These are phyloP conservation scores for Oncorhynchus kisutch DNA, from an alignment of 2,113 vertebrate species.

Conservation along the genomic window DNA sequence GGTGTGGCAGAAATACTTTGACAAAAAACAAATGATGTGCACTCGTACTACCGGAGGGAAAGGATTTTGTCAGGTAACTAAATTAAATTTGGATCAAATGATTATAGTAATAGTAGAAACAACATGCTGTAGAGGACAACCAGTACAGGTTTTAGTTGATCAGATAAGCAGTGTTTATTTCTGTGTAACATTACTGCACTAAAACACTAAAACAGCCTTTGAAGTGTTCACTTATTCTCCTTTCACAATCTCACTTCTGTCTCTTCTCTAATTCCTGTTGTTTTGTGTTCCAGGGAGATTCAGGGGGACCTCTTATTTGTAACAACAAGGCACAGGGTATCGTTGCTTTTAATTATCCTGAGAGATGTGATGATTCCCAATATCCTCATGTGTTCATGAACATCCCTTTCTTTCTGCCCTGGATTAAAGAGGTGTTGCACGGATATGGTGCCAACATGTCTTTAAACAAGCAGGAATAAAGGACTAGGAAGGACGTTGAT, in stretches of 20 bases:
- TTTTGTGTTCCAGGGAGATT: not conserved
- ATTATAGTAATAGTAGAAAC: not conserved
- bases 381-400: not conserved
- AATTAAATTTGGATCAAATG: not conserved
- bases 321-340: not conserved
- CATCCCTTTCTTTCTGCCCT: not conserved
- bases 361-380: not conserved
- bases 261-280: not conserved
- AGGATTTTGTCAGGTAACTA: constrained; percentile 55
- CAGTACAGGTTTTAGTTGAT: not conserved
- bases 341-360: not conserved
- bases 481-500: not conserved
- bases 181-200: too few relatives aligned
- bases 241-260: too few relatives aligned
- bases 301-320: not conserved
- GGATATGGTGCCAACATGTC: not conserved
- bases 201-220: too few relatives aligned
- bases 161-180: too few relatives aligned
- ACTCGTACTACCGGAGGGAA: constrained; percentile 36
- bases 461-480: not conserved
- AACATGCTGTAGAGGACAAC: not conserved
- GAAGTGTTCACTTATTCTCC: too few relatives aligned
- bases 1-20: constrained; percentile 21
- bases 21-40: constrained; percentile 49
- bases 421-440: not conserved